Evolutionary conservation across 2,113 vertebrate genomes (phyloP).

Genomic region (Platysternon megacephalum): DNA sequence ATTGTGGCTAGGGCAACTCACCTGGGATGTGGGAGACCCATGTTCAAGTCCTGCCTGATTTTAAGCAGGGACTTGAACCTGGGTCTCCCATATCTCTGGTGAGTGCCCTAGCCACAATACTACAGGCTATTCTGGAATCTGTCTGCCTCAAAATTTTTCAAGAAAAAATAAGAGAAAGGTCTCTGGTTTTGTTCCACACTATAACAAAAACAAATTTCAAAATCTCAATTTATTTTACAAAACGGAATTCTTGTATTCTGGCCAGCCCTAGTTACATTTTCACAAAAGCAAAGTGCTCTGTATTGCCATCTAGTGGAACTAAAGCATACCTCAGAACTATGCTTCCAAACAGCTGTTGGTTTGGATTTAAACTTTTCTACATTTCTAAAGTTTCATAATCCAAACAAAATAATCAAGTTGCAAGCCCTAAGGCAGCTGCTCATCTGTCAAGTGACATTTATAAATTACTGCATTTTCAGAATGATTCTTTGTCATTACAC

Average conservation of each 20-base stretch:
- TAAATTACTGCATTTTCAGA: background rate
- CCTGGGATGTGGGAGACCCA: background rate
- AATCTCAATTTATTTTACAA: background rate
- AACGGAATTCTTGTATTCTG: background rate
- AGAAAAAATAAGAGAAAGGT: background rate
- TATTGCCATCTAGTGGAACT: background rate
- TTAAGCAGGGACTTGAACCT: background rate
- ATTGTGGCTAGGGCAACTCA: background rate
- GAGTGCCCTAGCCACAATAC: fast-evolving
- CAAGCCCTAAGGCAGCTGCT: background rate
- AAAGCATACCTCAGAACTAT: background rate
- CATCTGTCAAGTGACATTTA: background rate
- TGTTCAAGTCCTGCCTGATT: background rate
- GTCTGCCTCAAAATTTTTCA: background rate
- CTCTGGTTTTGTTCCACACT: background rate
- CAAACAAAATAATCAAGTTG: background rate
- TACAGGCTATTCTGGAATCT: background rate
- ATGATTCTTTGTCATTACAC: background rate
- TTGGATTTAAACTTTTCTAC: background rate
- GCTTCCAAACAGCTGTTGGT: background rate
- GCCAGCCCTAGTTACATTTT: fast-evolving
- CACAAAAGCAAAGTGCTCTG: background rate
- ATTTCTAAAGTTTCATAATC: background rate
- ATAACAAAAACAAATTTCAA: background rate
- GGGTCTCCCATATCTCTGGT: background rate